A percentile compares a stretch with the other conserved stretches of the same genome.
phyloP scores from a whole-genome alignment of 2,797 vertebrate genomes.

The Sebastes kiyomatsui region DNA sequence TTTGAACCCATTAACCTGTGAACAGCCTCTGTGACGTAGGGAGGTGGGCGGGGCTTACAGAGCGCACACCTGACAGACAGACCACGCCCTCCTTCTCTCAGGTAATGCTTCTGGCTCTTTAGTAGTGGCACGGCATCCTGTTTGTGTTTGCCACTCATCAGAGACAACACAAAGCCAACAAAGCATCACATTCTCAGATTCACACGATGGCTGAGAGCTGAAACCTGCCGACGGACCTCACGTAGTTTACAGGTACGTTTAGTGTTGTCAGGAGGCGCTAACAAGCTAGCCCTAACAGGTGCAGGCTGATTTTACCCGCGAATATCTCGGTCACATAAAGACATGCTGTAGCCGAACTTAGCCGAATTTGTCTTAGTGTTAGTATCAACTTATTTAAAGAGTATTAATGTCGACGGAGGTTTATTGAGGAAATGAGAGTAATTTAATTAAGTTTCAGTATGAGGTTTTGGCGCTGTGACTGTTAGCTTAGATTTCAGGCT shows the following conservation, averaged over 20 bases:
- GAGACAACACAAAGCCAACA: neutral
- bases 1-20: neutral
- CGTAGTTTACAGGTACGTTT: constrained; percentile 24
- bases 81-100: constrained; percentile 13
- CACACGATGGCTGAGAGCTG: constrained; percentile 37
- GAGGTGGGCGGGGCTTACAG: neutral
- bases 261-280: neutral
- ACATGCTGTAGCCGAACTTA: neutral
- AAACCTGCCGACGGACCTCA: neutral
- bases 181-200: neutral
- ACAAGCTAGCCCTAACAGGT: constrained; percentile 37
- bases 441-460: neutral
- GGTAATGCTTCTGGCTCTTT: neutral
- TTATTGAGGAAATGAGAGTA: accelerated
- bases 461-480: neutral
- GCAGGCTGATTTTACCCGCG: neutral
- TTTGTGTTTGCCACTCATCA: neutral
- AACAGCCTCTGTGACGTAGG: neutral
- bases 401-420: accelerated
- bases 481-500: neutral
- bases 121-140: neutral
- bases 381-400: accelerated
- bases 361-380: neutral
- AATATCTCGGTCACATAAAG: neutral
- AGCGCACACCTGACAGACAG: constrained; percentile 51